Evolutionary conservation across 2,888 invertebrate genomes (phyloP), one percentile per base, ranked within the genome.

Genomic region (Leptinotarsa rubiginosa): DNA sequence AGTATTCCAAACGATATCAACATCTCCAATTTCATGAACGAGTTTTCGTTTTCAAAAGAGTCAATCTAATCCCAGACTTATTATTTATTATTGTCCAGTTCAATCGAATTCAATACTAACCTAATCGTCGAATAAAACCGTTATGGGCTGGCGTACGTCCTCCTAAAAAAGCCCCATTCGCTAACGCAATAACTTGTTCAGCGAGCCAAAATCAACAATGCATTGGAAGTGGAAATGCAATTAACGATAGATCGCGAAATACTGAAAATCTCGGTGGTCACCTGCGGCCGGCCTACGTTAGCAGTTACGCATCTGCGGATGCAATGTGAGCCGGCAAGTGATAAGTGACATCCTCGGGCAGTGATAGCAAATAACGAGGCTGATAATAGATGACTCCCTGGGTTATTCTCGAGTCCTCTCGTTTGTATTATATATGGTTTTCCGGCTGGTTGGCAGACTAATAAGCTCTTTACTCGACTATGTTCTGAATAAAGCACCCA

Each of bases 311-410:
- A 22, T 47, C 47, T 25, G 56, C 47, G 69, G 56, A 69, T 56
- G 56, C 69, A 62, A 56, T 69, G 47, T 59, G 47, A 69, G 18
- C 47, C 56, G 25, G 22, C 74, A 69, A 73, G 75, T 75, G 76
- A 78, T 78, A 78, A 76, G 75, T 74, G 78, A 76, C 76, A 70
- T 78, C 69, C 76, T 76, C 75, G 76, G 75, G 74, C 76, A 75
- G 70, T 75, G 76, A 78, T 76, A 77, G 75, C 77, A 74, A 76
- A 76, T 77, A 76, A 78, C 78, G 75, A 77, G 75, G 72, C 69
- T 62, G 74, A 70, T 78, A 78, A 78, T 76, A 75, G 75, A 78
- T 78, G 78, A 50, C 74, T 78, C 78, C 75, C 77, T 69, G 70
- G 74, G 76, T 54, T 75, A 47, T 72, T 74, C 74, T 72, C 73